Evolutionary conservation across 2,888 invertebrate genomes (phyloP).

Genomic region (Plagiodera versicolora): DNA sequence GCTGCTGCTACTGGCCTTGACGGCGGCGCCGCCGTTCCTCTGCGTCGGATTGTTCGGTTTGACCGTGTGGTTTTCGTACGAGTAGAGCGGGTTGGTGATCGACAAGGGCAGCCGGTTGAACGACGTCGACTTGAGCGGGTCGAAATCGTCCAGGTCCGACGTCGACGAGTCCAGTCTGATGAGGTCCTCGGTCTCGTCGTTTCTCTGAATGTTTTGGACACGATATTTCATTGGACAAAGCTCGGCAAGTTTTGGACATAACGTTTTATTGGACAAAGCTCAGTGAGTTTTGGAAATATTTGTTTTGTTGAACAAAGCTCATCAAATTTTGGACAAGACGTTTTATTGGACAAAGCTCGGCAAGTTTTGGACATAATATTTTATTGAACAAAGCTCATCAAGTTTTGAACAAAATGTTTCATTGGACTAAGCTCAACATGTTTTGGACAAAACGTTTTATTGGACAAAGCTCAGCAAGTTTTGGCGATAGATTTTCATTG

Average conservation of each 20-base stretch:
- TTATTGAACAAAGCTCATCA: neutral
- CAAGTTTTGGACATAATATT: slow-evolving; percentile 19
- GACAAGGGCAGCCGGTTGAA: slow-evolving; percentile 55
- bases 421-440: slow-evolving; percentile 39
- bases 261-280: slow-evolving; percentile 22
- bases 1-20: slow-evolving; percentile 11
- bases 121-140: slow-evolving; percentile 60
- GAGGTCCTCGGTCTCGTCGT: slow-evolving; percentile 61
- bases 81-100: slow-evolving; percentile 57
- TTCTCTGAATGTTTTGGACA: slow-evolving; percentile 48
- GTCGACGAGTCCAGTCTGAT: slow-evolving; percentile 69
- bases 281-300: slow-evolving; percentile 39
- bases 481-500: slow-evolving; percentile 13
- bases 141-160: slow-evolving; percentile 68
- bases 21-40: slow-evolving; percentile 57
- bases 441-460: slow-evolving; percentile 16
- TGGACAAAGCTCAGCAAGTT: slow-evolving; percentile 41
- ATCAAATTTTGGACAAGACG: slow-evolving; percentile 21
- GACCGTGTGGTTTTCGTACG: slow-evolving; percentile 51
- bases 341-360: slow-evolving; percentile 36
- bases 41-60: no score
- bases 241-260: no score
- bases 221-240: neutral
- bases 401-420: slow-evolving; percentile 17
- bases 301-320: neutral